A percentile compares a stretch with the other conserved stretches of the same genome.
phyloP scores from a whole-genome alignment of 2,113 vertebrate genomes.

The Ophthalmolycus amberensis region DNA sequence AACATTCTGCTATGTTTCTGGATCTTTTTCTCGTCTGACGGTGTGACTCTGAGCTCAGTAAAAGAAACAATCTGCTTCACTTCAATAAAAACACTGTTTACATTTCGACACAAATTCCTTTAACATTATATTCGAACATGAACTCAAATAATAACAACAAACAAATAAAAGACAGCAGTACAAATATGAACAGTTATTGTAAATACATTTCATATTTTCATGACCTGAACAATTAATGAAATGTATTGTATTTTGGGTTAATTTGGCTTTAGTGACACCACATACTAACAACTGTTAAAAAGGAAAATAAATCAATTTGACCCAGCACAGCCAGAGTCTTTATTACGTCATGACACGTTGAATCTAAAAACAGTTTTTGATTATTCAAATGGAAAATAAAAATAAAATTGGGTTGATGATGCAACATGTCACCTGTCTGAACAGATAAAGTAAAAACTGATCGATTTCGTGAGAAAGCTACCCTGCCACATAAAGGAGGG shows the following conservation, averaged over 20 bases:
- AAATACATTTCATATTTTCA: neutral
- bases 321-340: neutral
- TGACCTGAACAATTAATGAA: neutral
- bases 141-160: too few species aligned
- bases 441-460: too few species aligned
- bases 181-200: neutral
- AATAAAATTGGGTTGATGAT: conserved; percentile 22
- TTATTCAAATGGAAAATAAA: conserved; percentile 49
- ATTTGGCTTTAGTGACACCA: neutral
- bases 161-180: neutral
- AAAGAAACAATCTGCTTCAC: neutral
- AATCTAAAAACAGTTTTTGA: neutral
- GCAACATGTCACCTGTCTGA: neutral
- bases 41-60: neutral
- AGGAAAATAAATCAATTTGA: neutral
- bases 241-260: neutral
- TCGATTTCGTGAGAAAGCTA: neutral
- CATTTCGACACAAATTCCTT: neutral
- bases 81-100: neutral
- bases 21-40: neutral
- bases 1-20: neutral
- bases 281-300: neutral
- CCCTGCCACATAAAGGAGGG: neutral
- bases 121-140: neutral
- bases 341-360: accelerated